Evolutionary conservation across 1,140 invertebrate genomes (phyloP).

Genomic region (Glomeris maerens): DNA sequence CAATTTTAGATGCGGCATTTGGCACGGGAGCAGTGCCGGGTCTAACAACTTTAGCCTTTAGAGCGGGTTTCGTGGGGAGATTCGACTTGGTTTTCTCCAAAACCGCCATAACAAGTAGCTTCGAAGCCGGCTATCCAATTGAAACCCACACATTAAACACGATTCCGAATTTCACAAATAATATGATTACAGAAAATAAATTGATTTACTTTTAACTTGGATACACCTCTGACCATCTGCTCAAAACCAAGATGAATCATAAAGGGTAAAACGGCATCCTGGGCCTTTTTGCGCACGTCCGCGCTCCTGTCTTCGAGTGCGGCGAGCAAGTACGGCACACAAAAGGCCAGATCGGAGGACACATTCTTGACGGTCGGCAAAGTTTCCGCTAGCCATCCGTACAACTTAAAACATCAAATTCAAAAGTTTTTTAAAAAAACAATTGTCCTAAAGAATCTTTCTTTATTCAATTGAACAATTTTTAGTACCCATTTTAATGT

Average conservation of each 20-base stretch:
- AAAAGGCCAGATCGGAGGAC: conserved; percentile 49
- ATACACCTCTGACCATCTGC: conserved; percentile 54
- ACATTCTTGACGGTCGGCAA: conserved; percentile 48
- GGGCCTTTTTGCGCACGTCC: conserved; percentile 77
- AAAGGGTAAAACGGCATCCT: conserved; percentile 73
- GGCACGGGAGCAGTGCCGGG: no score
- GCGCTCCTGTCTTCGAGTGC: conserved; percentile 80
- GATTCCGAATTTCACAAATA: background rate
- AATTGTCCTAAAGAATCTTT: background rate
- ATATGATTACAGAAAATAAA: conserved; percentile 1
- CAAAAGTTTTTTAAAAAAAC: conserved; percentile 1
- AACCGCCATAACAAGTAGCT: conserved; percentile 55
- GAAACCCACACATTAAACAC: background rate
- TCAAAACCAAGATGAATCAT: conserved; percentile 88
- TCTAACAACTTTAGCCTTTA: conserved; percentile 7
- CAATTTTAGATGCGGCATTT: no score
- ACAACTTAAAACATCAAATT: conserved; percentile 35
- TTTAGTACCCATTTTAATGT: no score
- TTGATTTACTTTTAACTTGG: conserved; percentile 58
- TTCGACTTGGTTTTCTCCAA: conserved; percentile 73
- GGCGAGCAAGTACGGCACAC: conserved; percentile 61
- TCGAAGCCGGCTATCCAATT: conserved; percentile 54
- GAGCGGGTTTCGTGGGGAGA: conserved; percentile 64
- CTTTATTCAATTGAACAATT: no score
- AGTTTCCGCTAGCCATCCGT: conserved; percentile 68